Conservation (phyloP, 2,888 invertebrate species). For the Tinea pellionella region DNA sequence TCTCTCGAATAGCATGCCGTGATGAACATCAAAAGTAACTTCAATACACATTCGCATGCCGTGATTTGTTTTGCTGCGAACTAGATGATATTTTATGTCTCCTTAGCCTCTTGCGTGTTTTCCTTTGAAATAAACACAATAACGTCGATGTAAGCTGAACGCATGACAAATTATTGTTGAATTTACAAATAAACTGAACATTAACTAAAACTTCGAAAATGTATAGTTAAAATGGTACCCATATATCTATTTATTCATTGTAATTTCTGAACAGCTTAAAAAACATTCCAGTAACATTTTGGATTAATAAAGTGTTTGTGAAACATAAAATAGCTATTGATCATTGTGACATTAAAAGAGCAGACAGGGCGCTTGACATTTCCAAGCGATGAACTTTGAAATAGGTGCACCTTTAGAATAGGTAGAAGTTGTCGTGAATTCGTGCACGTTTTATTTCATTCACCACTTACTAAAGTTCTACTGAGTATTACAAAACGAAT, state of each 20-base stretch:
- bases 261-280: background rate
- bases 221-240: too few relatives aligned
- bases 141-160: background rate
- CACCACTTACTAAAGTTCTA: background rate
- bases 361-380: conserved; percentile 21
- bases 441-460: conserved; percentile 21
- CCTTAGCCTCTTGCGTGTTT: background rate
- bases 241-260: too few relatives aligned
- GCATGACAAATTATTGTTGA: background rate
- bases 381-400: conserved; percentile 25
- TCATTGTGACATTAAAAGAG: conserved; percentile 3
- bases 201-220: too few relatives aligned
- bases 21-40: too few relatives aligned
- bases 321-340: background rate
- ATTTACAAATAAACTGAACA: too few relatives aligned
- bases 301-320: background rate
- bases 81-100: too few relatives aligned
- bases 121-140: background rate
- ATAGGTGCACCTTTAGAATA: conserved; percentile 17
- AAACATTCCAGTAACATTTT: background rate
- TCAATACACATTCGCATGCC: too few relatives aligned
- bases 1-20: too few relatives aligned
- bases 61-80: too few relatives aligned
- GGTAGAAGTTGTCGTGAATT: conserved; percentile 16
- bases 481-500: background rate